Percentiles rank a stretch among this genome's conserved stretches.
Evolutionary conservation across 2,113 vertebrate genomes (phyloP).

Genomic region (Tursiops truncatus): DNA sequence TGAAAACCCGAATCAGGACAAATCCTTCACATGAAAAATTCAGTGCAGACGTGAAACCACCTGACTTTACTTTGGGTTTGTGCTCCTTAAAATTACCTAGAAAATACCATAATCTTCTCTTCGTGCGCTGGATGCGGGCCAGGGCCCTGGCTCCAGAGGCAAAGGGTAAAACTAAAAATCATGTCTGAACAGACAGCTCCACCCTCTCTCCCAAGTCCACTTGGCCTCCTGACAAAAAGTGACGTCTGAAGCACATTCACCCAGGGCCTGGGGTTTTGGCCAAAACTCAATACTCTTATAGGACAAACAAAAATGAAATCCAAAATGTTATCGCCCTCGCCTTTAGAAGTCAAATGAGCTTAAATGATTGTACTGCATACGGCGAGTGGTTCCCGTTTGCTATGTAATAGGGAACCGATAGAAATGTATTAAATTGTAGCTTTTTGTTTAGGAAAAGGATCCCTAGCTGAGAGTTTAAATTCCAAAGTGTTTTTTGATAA

Average conservation of each 20-base stretch:
- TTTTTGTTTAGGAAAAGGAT: neutral
- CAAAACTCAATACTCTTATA: slow-evolving; percentile 78
- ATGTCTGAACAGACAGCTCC: slow-evolving; percentile 87
- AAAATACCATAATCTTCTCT: slow-evolving; percentile 85
- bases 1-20: slow-evolving; percentile 81
- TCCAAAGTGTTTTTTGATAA: neutral
- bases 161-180: slow-evolving; percentile 89
- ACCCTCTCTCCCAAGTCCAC: slow-evolving; percentile 86
- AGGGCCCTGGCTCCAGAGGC: slow-evolving; percentile 90
- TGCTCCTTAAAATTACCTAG: slow-evolving; percentile 85
- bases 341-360: slow-evolving; percentile 66
- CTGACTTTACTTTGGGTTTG: slow-evolving; percentile 84
- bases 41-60: slow-evolving; percentile 82
- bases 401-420: neutral
- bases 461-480: neutral
- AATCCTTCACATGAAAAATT: slow-evolving; percentile 80
- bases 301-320: slow-evolving; percentile 81
- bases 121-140: slow-evolving; percentile 83
- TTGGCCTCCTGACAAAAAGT: slow-evolving; percentile 88
- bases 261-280: slow-evolving; percentile 83
- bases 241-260: slow-evolving; percentile 86
- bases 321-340: slow-evolving; percentile 77
- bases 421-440: neutral
- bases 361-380: neutral
- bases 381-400: neutral